Base-by-base conservation (phyloP, 2,113 vertebrate species). In the Microtus richardsoni region DNA sequence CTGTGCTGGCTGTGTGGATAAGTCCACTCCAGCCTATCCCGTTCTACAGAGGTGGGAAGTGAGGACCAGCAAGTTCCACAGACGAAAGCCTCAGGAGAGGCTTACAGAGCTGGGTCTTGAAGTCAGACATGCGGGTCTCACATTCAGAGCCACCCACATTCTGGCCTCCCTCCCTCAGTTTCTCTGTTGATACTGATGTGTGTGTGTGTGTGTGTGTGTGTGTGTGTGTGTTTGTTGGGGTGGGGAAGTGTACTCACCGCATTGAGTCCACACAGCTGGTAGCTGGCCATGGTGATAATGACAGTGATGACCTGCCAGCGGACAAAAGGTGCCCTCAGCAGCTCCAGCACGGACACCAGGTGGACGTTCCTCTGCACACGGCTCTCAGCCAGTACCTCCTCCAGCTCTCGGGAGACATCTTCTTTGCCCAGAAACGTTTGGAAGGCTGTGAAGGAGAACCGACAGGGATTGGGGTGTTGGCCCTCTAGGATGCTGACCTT, bases 201-300 rank as follows among this genome's bases (percentile, higher is more conserved):
- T 41, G 14, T 54, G 16, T 54, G 54, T 54, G 54, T 58, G 54
- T 58, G 54, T 58, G 54, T 58, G 16, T 54, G 54, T 54, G 54
- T 54, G 54, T 54, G 54, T 14, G 52, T 12, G 52, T 28, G 14
- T 39, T 7, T 19, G 28, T 30, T 7, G 26, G 60, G 39, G 28
- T n/a, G 5, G 52, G 30, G 39, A 62, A 39, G 36, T 36, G 28
- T 77, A 98, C 99, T 99, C 97, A 99, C 99, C 78, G 99, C 99
- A 4, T 99, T 99, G 24, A 99, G 98, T 64, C 99, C 99, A 9
- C 99, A 99, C 62, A 99, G 99, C 98, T 99, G 99, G 98, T 99
- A 99, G 97, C 99, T 99, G 96, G 98, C 99, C 99, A 99, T 99
- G 95, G 98, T 99, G 97, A 99, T 21, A 0, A 99, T 78, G 62